Base-by-base conservation (phyloP, 2,797 vertebrate genomes). In the Macrochelys suwanniensis region DNA sequence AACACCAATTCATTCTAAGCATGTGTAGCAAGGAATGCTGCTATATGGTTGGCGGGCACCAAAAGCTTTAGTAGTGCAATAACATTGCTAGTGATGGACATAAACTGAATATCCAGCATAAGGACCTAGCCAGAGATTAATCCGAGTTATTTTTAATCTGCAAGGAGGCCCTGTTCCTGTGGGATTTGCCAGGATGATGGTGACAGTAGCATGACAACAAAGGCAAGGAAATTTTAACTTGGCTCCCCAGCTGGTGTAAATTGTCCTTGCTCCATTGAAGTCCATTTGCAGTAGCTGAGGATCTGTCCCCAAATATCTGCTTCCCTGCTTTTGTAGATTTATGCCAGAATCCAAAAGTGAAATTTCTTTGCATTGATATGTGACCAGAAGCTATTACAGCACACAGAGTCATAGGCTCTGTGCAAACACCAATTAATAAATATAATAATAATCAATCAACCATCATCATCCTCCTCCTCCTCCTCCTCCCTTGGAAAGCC, bases 331-430 rank as follows among this genome's bases (percentile, higher is more conserved):
- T 68, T 68, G 11, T 68, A 68, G n/a, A 33, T 25, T 28, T 47
- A 76, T 47, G 45, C 11, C 42, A 76, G 42, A 76, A 76, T 76
- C 25, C 37, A 47, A 47, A 47, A 28, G 4, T 28, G 23, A 76
- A 47, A 4, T 61, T 37, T 12, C 42, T 4, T 37, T 19, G 5
- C 6, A 79, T 91, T 26, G 53, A 31, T 17, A 17, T n/a, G n/a
- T 0, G 0, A 6, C n/a, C 83, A 23, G 47, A 61, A 82, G 53
- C 21, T 42, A 0, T 17, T 57, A 4, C 42, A n/a, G 4, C 84
- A 76, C 28, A 23, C 3, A 5, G 26, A 45, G 13, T 76, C 26
- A 76, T 16, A 15, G 4, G 13, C 42, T 25, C 45, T 68, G 65
- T 37, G 17, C 33, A n/a, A n/a, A 65, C 65, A 68, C 15, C 21